Evolutionary conservation across 2,113 vertebrate species (phyloP).

Genomic region (Perca fluviatilis): DNA sequence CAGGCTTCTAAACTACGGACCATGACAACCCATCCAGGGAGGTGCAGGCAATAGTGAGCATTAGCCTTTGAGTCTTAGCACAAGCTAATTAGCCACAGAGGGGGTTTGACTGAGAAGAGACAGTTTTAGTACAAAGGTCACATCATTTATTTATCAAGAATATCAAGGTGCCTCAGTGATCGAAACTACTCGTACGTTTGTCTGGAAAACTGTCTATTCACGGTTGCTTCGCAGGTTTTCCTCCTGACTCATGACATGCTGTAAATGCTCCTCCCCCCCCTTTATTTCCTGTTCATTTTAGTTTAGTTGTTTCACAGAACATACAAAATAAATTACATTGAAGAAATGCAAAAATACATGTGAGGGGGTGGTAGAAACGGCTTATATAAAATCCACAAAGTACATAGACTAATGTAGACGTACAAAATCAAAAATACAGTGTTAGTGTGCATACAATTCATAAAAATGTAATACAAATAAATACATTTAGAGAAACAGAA

Average conservation of each 20-base stretch:
- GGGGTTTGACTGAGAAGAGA: slow-evolving; percentile 36
- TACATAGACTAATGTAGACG: too few species aligned
- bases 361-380: too few species aligned
- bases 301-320: too few species aligned
- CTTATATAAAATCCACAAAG: too few species aligned
- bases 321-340: too few species aligned
- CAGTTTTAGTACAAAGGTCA: slow-evolving; percentile 41
- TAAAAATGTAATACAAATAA: too few species aligned
- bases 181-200: slow-evolving; percentile 3
- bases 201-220: slow-evolving; percentile 38
- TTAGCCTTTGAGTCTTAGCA: slow-evolving; percentile 54
- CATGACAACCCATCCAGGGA: slow-evolving; percentile 16
- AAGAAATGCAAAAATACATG: too few species aligned
- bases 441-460: too few species aligned
- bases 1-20: not conserved
- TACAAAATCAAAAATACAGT: too few species aligned
- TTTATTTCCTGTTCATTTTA: slow-evolving; percentile 30
- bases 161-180: slow-evolving; percentile 26
- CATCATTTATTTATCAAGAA: slow-evolving; percentile 50
- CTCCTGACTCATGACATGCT: slow-evolving; percentile 19
- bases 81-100: slow-evolving; percentile 69
- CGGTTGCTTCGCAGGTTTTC: slow-evolving; percentile 17
- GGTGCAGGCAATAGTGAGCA: slow-evolving; percentile 13
- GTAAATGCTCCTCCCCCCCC: slow-evolving; percentile 29
- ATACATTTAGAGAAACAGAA: too few species aligned